Base-by-base conservation (phyloP, 2,888 invertebrate genomes). In the Hydrotaea diabolus region DNA sequence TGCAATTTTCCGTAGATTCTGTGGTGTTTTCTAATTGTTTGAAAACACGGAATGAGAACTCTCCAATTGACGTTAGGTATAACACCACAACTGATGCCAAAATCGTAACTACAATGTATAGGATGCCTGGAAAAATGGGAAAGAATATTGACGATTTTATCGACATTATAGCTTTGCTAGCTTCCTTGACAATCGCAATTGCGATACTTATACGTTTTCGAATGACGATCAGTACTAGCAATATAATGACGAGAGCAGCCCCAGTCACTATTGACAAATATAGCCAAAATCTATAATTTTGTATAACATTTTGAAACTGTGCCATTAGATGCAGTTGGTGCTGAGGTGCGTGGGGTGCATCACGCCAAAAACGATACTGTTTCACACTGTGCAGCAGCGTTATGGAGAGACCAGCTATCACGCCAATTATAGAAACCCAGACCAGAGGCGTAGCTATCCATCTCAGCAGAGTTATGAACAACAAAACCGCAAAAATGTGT, bases 131-230 rank as follows among this genome's bases (percentile, higher is more conserved):
- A 87, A 98, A 93, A 87, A 99, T 93, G 0, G 99, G 99, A 92
- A 98, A 98, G 87, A 98, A 93, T 75, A 99, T 93, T 2, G 97
- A 96, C 3, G 97, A 96, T 88, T 96, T 95, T 88, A 97, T 96
- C 69, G 95, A 94, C 71, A 95, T 95, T 5, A 99, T 96, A 39
- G 98, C 98, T 91, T 95, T 96, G 95, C 97, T 96, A 62, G 97
- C 97, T 93, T 99, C 98, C 87, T 96, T 95, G 85, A 99, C 97
- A n/a, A 99, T 93, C 1, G 97, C 97, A 83, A 98, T 96, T 0
- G 99, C 98, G 82, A 99, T 95, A 1, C 94, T 92, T 81, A 99
- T 98, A 76, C 98, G 94, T 85, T 95, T 96, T 75, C 98, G 94
- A 77, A 99, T 93, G 91, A 98, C 96, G 75, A 98, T 93, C 0